A percentile compares a stretch with the other conserved stretches of the same genome.
Conservation (phyloP, 2,113 vertebrate species). For the Ammospiza nelsoni region DNA sequence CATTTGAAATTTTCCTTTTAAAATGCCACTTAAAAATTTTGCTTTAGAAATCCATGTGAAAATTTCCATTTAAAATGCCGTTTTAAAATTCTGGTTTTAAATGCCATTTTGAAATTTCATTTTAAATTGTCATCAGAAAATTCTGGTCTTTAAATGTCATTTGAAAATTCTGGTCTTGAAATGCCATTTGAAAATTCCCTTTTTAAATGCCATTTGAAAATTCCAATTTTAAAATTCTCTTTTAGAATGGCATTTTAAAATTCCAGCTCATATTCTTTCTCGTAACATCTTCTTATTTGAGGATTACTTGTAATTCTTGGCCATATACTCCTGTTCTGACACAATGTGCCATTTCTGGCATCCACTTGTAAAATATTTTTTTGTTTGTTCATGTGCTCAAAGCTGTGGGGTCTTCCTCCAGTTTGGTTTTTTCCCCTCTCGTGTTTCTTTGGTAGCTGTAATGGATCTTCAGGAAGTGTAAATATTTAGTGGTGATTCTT, state of each 20-base stretch:
- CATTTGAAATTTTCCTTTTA: too few relatives aligned
- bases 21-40: fast-evolving
- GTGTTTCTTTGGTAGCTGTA: not conserved
- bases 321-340: not conserved
- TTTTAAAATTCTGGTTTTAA: too few relatives aligned
- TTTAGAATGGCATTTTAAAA: too few relatives aligned
- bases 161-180: too few relatives aligned
- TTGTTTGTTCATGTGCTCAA: fast-evolving
- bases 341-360: not conserved
- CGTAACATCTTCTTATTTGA: not conserved
- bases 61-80: too few relatives aligned
- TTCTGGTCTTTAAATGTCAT: too few relatives aligned
- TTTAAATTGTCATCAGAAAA: too few relatives aligned
- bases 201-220: not conserved
- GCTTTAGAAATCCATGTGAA: too few relatives aligned
- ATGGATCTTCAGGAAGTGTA: not conserved
- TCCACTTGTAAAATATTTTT: not conserved
- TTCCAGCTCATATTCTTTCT: not conserved
- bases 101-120: too few relatives aligned
- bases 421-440: fast-evolving
- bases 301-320: not conserved
- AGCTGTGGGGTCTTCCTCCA: not conserved
- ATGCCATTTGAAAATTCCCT: not conserved
- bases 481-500: not conserved
- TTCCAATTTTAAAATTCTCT: not conserved